A percentile compares a stretch with the other conserved stretches of the same genome.
Conservation (phyloP, 2,113 vertebrate genomes). For the Haemorhous mexicanus region DNA sequence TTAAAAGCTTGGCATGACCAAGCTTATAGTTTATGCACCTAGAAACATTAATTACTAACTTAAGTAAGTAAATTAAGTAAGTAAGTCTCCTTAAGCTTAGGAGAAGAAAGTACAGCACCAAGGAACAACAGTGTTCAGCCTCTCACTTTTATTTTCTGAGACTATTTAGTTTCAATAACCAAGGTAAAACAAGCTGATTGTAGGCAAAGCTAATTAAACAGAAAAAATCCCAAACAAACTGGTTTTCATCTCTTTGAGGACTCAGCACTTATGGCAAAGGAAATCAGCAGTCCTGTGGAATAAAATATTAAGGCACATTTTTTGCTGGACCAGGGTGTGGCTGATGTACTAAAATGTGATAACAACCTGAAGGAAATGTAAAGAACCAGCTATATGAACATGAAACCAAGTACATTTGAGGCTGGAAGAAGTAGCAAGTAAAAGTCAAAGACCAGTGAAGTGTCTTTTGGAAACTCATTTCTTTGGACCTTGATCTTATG, state of each 20-base stretch:
- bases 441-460: not conserved
- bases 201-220: not conserved
- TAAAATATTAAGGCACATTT: not conserved
- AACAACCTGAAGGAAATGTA: not conserved
- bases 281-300: not conserved
- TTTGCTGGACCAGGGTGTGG: not conserved
- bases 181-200: not conserved
- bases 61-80: not conserved
- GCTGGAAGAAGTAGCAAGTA: not conserved
- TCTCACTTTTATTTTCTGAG: not conserved
- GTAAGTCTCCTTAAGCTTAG: not conserved
- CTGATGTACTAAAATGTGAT: not conserved
- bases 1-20: not conserved
- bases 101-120: not conserved
- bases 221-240: accelerated
- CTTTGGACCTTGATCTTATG: not conserved
- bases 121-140: not conserved
- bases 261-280: not conserved
- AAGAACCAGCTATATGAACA: not conserved
- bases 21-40: not conserved
- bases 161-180: not conserved
- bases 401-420: not conserved
- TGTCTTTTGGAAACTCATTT: not conserved
- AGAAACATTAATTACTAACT: not conserved
- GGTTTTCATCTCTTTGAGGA: not conserved